These are phyloP conservation scores for Pyrgilauda ruficollis DNA, from an alignment of 2,113 vertebrate genomes.

Conservation along the genomic window DNA sequence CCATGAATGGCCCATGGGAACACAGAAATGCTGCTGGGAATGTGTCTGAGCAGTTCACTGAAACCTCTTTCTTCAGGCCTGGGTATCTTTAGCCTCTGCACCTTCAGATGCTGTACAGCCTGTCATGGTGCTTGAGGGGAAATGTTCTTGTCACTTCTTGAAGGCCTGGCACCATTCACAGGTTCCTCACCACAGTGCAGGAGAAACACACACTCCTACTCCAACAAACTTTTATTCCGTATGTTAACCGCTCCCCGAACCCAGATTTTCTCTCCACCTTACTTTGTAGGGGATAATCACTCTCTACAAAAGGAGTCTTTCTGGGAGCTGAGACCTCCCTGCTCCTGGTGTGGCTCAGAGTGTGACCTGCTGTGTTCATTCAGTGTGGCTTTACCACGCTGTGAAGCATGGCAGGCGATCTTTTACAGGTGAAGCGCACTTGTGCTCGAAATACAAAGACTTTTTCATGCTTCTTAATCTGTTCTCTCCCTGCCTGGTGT, in stretches of 20 bases:
- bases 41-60: neutral
- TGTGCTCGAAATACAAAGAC: neutral
- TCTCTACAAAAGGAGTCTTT: neutral
- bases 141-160: neutral
- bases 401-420: neutral
- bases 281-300: neutral
- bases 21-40: neutral
- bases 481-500: neutral
- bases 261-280: neutral
- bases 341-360: neutral
- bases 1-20: neutral
- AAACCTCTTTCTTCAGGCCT: neutral
- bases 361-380: neutral
- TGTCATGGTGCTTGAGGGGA: neutral
- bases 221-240: neutral
- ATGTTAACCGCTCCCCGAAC: neutral
- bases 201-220: neutral
- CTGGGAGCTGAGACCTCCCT: neutral
- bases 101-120: accelerated
- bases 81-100: neutral
- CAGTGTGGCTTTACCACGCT: neutral
- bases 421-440: neutral
- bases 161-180: neutral
- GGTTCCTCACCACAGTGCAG: neutral
- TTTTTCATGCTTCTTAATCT: neutral